A percentile compares a stretch with the other conserved stretches of the same genome.
These are phyloP conservation scores for Crax fasciolata DNA, from an alignment of 2,797 vertebrate genomes.

Conservation along the genomic window DNA sequence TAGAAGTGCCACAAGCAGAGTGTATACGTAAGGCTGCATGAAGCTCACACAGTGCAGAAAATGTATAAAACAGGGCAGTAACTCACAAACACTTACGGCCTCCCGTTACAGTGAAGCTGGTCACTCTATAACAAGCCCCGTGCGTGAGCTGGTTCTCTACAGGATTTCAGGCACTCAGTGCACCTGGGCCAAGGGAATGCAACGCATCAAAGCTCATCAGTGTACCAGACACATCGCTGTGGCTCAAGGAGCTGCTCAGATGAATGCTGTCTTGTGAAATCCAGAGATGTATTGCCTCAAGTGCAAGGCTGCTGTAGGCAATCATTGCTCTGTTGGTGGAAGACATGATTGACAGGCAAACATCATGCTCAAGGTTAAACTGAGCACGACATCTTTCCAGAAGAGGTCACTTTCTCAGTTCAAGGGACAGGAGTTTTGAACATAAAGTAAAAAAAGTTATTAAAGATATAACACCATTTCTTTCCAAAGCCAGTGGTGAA, in stretches of 20 bases:
- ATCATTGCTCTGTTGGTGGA: conserved; percentile 20
- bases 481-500: not conserved
- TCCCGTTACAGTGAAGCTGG: not conserved
- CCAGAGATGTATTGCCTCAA: not conserved
- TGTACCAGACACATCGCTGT: not conserved
- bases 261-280: conserved; percentile 13
- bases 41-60: not conserved
- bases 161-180: not conserved
- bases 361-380: conserved; percentile 15
- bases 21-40: not conserved
- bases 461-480: not conserved
- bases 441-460: not conserved
- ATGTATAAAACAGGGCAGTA: not conserved
- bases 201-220: not conserved
- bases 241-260: not conserved
- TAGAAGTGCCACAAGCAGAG: not conserved
- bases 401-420: conserved; percentile 32
- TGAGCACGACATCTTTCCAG: not conserved
- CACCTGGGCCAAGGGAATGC: not conserved
- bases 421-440: not conserved
- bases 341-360: conserved; percentile 9
- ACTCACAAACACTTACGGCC: not conserved
- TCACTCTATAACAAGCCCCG: not conserved
- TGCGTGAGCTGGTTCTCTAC: not conserved
- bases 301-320: conserved; percentile 33